These are phyloP conservation scores for Mastacembelus armatus DNA, from an alignment of 2,797 vertebrate species.

Conservation along the genomic window DNA sequence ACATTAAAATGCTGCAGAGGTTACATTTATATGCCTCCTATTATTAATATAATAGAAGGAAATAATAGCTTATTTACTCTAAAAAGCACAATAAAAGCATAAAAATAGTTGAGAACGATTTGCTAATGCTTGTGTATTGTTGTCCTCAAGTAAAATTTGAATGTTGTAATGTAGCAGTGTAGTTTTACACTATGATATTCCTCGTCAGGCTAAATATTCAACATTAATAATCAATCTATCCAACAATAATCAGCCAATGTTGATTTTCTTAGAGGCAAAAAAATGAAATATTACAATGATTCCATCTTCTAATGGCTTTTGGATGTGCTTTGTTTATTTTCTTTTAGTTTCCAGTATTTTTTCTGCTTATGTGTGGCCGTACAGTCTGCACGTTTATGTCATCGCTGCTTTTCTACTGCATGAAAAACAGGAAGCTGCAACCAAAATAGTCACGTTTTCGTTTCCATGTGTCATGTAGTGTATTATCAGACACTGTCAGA, in stretches of 20 bases:
- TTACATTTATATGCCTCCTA: neutral
- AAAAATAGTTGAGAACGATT: too few relatives aligned
- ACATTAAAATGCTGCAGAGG: neutral
- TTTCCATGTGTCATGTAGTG: constrained; percentile 55
- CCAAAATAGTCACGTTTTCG: constrained; percentile 60
- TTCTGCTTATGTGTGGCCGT: neutral
- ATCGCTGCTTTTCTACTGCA: neutral
- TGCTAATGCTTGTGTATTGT: neutral
- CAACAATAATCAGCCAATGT: neutral
- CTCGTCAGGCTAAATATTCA: too few relatives aligned
- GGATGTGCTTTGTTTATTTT: neutral
- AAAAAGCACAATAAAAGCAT: too few relatives aligned
- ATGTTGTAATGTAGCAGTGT: neutral
- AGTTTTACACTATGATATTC: neutral
- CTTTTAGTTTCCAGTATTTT: neutral
- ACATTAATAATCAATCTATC: too few relatives aligned
- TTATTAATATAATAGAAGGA: neutral
- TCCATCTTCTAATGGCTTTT: neutral
- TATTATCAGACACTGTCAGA: constrained; percentile 44
- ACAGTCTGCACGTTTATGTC: neutral
- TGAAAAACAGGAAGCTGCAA: constrained; percentile 17
- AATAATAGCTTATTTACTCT: neutral
- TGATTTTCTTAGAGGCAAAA: too few relatives aligned
- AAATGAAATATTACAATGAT: neutral
- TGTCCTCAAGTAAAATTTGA: neutral